Evolutionary conservation across 2,888 invertebrate species (phyloP), one percentile per base, ranked within the genome.

Genomic region (Hypolimnas misippus): DNA sequence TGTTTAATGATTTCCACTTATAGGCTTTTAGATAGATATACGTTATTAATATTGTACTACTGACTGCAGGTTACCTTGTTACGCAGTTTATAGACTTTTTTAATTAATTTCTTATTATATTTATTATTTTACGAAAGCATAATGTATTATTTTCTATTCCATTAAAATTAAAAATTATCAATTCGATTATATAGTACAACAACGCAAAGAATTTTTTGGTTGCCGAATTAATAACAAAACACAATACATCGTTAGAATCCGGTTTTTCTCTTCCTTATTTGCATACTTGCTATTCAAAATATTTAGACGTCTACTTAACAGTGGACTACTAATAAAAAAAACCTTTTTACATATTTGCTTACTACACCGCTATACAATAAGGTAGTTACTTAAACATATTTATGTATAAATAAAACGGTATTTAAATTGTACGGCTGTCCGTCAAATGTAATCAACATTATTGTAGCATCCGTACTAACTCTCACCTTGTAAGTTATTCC

Each of bases 361-460:
- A 56, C 57, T 65, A 49, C 42, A 50, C 51, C 21, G 14, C 14
- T 8, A 49, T 25, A 63, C 57, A 66, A 66, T 63, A 44, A 63
- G 53, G 52, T 52, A 35, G 49, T 25, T 52, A 25, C 56, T 62
- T 67, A 60, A 46, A 66, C 65, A 64, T 69, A 58, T 63, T 70
- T 62, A 60, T 49, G 49, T 63, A 66, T 65, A 63, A 68, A 65
- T 68, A 57, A 67, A 64, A 67, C 60, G 66, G 66, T 68, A 69
- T 66, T 68, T 68, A 66, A 65, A 70, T 66, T 68, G 65, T 63
- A 59, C 56, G 63, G 62, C 67, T 67, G 70, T 70, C 71, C 57
- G 67, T 71, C 71, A 71, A 57, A 62, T 52, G 63, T 63, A 71
- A 71, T 71, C 70, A 69, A 56, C 60, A 66, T 60, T 65, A 52